Conservation (phyloP, 1,140 invertebrate species). For the Ostrea denselamellosa region DNA sequence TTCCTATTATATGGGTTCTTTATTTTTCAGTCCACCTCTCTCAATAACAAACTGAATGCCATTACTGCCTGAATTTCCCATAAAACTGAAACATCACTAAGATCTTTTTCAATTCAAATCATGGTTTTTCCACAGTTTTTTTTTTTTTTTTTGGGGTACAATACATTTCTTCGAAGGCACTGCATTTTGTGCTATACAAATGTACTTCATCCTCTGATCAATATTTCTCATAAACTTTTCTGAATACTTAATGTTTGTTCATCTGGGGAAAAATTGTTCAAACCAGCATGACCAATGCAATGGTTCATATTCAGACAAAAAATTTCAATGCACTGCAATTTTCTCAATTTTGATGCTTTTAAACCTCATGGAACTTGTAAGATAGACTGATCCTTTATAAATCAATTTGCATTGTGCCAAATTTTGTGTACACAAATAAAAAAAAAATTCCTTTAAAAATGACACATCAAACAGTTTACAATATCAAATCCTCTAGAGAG, state of each 20-base stretch:
- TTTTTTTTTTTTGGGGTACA: too few species aligned
- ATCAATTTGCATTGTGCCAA: too few species aligned
- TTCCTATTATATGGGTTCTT: background rate
- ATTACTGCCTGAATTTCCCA: background rate
- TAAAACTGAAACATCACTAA: background rate
- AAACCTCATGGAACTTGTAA: too few species aligned
- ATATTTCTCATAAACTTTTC: conserved; percentile 2
- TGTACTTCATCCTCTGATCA: background rate
- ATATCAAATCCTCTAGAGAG: too few species aligned
- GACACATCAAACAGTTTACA: too few species aligned
- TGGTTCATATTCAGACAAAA: background rate
- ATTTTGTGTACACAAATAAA: too few species aligned
- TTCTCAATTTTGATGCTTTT: background rate
- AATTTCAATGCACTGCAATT: conserved; percentile 6
- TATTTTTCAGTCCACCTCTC: background rate
- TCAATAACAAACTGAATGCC: background rate
- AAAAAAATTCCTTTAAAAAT: too few species aligned
- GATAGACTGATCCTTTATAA: too few species aligned
- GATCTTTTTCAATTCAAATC: background rate
- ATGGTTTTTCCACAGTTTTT: background rate
- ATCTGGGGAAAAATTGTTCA: background rate
- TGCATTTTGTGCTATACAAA: background rate
- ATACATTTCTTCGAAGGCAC: background rate
- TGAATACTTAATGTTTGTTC: background rate
- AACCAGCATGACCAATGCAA: background rate